Evolutionary conservation across 2,888 invertebrate genomes (phyloP).

Genomic region (Reticulitermes lucifugus): DNA sequence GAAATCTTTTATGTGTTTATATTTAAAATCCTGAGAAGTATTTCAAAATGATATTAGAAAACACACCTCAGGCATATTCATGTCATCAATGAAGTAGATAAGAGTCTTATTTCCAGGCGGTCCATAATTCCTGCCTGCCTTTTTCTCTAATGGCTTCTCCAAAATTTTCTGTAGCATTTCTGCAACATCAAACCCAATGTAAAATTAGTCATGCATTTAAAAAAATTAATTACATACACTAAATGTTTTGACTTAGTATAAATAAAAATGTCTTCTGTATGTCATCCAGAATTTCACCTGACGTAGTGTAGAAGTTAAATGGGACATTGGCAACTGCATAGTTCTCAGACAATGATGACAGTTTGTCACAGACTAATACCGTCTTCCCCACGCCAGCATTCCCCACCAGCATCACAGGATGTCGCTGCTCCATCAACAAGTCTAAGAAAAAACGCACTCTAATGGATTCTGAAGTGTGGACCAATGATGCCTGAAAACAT

Average conservation of each 20-base stretch:
- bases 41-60: too few species aligned
- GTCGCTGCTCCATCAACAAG: slow-evolving; percentile 85
- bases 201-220: not conserved
- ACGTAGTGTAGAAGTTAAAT: slow-evolving; percentile 96
- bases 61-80: slow-evolving; percentile 97
- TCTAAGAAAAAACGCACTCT: slow-evolving; percentile 91
- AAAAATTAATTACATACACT: not conserved
- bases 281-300: slow-evolving; percentile 64
- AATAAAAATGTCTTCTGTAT: not conserved
- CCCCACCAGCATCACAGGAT: slow-evolving; percentile 96
- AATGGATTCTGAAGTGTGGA: slow-evolving; percentile 94
- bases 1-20: too few species aligned
- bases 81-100: slow-evolving; percentile 95
- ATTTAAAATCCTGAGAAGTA: too few species aligned
- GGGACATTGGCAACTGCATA: slow-evolving; percentile 93
- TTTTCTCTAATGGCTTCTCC: slow-evolving; percentile 96
- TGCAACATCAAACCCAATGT: slow-evolving; percentile 47
- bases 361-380: slow-evolving; percentile 73
- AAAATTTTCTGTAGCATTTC: slow-evolving; percentile 92
- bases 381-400: slow-evolving; percentile 96
- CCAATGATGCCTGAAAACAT: slow-evolving; percentile 79
- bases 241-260: too few species aligned
- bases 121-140: slow-evolving; percentile 94
- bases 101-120: slow-evolving; percentile 95
- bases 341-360: slow-evolving; percentile 79